Evolutionary conservation across 2,888 invertebrate genomes (phyloP).

Genomic region (Plagiodera versicolora): DNA sequence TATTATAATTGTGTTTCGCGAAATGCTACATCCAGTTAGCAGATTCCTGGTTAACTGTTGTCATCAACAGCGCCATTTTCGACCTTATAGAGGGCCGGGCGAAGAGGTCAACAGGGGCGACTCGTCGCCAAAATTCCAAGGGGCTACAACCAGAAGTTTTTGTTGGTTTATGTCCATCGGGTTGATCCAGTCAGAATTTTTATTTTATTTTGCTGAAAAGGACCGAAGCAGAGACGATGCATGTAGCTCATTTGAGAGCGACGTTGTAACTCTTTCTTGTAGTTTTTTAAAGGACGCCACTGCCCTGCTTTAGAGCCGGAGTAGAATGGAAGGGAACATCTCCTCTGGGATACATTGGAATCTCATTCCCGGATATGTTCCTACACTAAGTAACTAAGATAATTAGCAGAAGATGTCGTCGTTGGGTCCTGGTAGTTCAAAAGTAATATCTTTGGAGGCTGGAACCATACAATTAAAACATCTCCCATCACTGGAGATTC

Average conservation of each 20-base stretch:
- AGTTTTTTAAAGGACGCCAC: background rate
- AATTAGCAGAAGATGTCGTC: constrained; percentile 32
- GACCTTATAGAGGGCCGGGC: constrained; percentile 26
- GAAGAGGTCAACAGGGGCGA: background rate
- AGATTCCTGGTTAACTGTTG: constrained; percentile 55
- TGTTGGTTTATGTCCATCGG: too few relatives aligned
- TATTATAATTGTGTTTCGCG: constrained; percentile 58
- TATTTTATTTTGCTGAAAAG: too few relatives aligned
- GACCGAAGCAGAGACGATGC: too few relatives aligned
- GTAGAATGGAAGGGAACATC: constrained; percentile 38
- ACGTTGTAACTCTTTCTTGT: too few relatives aligned
- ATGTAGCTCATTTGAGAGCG: too few relatives aligned
- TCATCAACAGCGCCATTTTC: constrained; percentile 41
- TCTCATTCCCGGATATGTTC: constrained; percentile 54
- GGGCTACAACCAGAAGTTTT: too few relatives aligned
- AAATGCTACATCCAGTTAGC: constrained; percentile 57
- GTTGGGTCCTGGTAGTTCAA: constrained; percentile 36
- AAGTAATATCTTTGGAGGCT: constrained; percentile 25
- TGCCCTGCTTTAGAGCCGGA: too few relatives aligned
- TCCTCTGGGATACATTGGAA: constrained; percentile 57
- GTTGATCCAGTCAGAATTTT: too few relatives aligned
- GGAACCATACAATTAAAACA: constrained; percentile 34
- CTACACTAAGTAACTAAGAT: constrained; percentile 36
- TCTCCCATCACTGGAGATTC: constrained; percentile 16
- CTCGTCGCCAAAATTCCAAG: background rate